Conservation (phyloP, 2,888 invertebrate species). For the Nomada ferruginata region DNA sequence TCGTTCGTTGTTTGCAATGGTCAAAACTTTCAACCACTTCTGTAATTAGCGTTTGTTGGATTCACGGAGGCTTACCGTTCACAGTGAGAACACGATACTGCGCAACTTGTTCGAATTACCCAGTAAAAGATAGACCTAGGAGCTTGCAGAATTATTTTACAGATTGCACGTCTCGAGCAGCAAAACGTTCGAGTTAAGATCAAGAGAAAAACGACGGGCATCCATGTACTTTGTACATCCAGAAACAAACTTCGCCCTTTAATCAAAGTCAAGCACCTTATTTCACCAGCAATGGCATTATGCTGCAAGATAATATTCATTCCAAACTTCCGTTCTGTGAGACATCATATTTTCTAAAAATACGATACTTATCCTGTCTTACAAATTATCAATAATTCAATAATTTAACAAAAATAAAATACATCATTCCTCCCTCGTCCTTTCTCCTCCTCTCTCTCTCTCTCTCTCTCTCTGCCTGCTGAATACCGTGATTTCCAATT, state of each 20-base stretch:
- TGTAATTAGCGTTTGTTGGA: neutral
- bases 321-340: neutral
- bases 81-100: neutral
- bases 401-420: neutral
- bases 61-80: neutral
- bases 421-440: neutral
- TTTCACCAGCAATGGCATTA: neutral
- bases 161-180: conserved; percentile 5
- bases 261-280: neutral
- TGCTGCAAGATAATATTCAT: neutral
- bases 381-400: neutral
- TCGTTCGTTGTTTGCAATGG: neutral
- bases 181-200: neutral
- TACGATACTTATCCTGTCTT: no score
- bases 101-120: neutral
- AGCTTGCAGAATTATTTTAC: conserved; percentile 13
- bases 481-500: conserved; percentile 1
- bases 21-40: neutral
- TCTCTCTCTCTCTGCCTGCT: no score
- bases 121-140: neutral
- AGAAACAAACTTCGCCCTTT: neutral
- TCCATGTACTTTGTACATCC: neutral
- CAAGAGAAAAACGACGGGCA: neutral
- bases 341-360: no score
- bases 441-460: neutral